A percentile compares a stretch with the other conserved stretches of the same genome.
Conservation (phyloP, 2,113 vertebrate species). For the Sylvicapra grimmia region DNA sequence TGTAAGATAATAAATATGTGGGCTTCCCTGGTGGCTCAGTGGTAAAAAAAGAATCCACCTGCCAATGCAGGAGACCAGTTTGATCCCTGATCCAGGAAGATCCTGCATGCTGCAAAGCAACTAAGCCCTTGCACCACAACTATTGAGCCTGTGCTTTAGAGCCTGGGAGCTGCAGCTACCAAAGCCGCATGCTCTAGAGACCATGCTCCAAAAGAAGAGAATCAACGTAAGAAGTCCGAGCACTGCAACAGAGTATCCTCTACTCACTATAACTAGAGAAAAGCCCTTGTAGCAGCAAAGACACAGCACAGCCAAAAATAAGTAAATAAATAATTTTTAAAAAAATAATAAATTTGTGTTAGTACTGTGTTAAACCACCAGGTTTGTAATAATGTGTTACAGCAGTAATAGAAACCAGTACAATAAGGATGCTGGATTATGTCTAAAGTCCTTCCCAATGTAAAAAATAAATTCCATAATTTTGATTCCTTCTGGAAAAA, state of each 20-base stretch:
- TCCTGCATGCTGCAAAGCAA: neutral
- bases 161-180: neutral
- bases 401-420: neutral
- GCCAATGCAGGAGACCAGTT: neutral
- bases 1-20: neutral
- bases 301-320: neutral
- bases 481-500: neutral
- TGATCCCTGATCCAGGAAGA: neutral
- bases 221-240: neutral
- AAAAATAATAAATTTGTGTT: neutral
- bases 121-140: neutral
- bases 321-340: accelerated
- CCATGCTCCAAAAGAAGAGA: neutral
- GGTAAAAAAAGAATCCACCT: neutral
- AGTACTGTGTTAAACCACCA: neutral
- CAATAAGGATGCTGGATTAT: neutral
- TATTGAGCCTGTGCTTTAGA: neutral
- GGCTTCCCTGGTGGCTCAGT: neutral
- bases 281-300: neutral
- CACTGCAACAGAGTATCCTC: neutral
- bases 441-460: neutral
- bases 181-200: accelerated
- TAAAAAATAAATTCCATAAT: neutral
- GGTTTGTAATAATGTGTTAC: neutral
- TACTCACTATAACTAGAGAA: neutral